A percentile compares a stretch with the other conserved stretches of the same genome.
These are phyloP conservation scores for Misgurnus mizolepis DNA, from an alignment of 2,113 vertebrate species.

Conservation along the genomic window DNA sequence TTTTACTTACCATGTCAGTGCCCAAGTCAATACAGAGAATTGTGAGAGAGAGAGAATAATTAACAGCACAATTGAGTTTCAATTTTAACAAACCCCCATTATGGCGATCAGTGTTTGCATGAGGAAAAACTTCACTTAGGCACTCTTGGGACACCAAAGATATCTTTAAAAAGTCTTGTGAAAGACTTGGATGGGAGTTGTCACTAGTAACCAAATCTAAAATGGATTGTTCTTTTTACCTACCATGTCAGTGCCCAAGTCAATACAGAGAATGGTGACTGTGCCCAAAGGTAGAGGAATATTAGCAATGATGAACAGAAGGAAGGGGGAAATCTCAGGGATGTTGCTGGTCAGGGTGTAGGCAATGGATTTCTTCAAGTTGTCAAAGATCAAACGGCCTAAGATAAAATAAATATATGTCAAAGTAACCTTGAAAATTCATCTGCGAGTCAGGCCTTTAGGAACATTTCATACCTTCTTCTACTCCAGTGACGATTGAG, in stretches of 20 bases:
- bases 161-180: too few species aligned
- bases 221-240: conserved; percentile 42
- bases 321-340: conserved; percentile 92
- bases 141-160: too few species aligned
- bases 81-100: too few species aligned
- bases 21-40: too few species aligned
- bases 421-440: background rate
- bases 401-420: background rate
- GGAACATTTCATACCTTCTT: conserved; percentile 78
- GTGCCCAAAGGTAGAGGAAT: conserved; percentile 91
- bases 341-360: conserved; percentile 96
- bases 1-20: too few species aligned
- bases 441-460: background rate
- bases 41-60: too few species aligned
- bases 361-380: conserved; percentile 94
- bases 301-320: conserved; percentile 89
- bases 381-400: conserved; percentile 93
- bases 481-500: conserved; percentile 91
- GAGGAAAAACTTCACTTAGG: too few species aligned
- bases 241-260: conserved; percentile 96
- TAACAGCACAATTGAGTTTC: too few species aligned
- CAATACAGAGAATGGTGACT: conserved; percentile 93
- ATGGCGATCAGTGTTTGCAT: too few species aligned
- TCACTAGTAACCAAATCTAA: too few species aligned
- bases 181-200: too few species aligned